phyloP scores from a whole-genome alignment of 2,113 vertebrate species.

The Monarcha castaneiventris region DNA sequence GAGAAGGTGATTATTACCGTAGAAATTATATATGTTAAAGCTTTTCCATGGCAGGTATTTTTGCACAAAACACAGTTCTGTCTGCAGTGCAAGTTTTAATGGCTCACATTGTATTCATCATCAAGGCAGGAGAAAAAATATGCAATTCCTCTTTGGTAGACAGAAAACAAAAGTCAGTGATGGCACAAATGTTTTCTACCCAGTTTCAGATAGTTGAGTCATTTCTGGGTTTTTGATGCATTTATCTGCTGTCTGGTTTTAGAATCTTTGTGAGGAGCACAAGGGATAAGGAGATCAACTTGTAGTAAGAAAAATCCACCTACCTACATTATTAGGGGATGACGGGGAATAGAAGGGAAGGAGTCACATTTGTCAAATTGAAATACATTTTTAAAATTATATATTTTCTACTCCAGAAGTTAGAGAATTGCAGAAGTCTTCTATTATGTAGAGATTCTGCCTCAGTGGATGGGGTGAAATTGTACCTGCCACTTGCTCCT shows the following conservation, averaged over 20 bases:
- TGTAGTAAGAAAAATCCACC: background rate
- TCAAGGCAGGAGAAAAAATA: background rate
- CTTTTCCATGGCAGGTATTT: background rate
- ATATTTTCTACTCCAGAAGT: background rate
- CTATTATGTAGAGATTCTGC: background rate
- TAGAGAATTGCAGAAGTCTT: background rate
- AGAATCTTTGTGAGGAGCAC: background rate
- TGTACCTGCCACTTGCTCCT: background rate
- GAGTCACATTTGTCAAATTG: background rate
- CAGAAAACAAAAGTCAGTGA: constrained; percentile 3
- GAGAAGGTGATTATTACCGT: background rate
- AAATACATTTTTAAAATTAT: background rate
- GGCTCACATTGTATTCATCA: background rate
- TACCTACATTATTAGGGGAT: background rate
- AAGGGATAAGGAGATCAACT: background rate
- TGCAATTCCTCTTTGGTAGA: background rate
- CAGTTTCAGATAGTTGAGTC: background rate
- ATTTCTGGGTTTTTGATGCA: background rate
- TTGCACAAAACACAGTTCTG: background rate
- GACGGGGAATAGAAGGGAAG: background rate
- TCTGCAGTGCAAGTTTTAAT: background rate
- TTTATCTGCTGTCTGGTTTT: background rate
- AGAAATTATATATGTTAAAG: background rate
- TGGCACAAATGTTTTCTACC: background rate
- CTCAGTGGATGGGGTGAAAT: background rate